These are phyloP conservation scores for Vanessa atalanta DNA, from an alignment of 1,140 invertebrate species.

Conservation along the genomic window DNA sequence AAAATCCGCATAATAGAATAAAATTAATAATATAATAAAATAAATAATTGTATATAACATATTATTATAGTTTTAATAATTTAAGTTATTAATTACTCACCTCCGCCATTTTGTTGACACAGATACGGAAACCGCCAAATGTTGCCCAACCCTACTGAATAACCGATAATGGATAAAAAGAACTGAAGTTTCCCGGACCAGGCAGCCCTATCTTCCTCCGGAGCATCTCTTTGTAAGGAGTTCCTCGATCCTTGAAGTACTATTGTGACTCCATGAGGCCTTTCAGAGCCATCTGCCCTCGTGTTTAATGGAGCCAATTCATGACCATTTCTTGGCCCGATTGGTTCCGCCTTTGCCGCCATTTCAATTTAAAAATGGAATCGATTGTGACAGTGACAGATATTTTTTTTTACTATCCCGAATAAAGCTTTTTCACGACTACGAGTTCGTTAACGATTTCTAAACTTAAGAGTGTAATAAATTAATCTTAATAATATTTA, in stretches of 20 bases:
- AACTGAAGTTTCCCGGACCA: slow-evolving; percentile 94
- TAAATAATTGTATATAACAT: not conserved
- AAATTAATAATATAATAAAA: too few species aligned
- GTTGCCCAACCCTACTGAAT: slow-evolving; percentile 94
- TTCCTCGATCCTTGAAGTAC: slow-evolving; percentile 81
- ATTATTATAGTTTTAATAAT: not conserved
- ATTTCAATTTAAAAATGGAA: slow-evolving; percentile 50
- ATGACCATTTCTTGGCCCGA: slow-evolving; percentile 84
- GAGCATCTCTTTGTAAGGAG: slow-evolving; percentile 68
- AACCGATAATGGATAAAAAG: slow-evolving; percentile 94
- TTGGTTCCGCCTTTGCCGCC: slow-evolving; percentile 79
- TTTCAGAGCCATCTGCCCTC: slow-evolving; percentile 81
- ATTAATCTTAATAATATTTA: slow-evolving; percentile 12
- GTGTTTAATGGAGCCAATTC: slow-evolving; percentile 89
- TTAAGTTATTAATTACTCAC: slow-evolving; percentile 81
- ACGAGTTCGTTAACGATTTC: not conserved
- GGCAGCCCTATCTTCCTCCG: slow-evolving; percentile 85
- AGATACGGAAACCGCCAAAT: slow-evolving; percentile 98
- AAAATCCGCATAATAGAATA: too few species aligned
- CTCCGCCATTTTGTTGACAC: slow-evolving; percentile 96
- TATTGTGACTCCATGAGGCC: slow-evolving; percentile 84
- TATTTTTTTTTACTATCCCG: slow-evolving; percentile 14
- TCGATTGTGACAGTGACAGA: not conserved
- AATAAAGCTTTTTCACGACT: not conserved
- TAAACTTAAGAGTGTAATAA: slow-evolving; percentile 16